Conservation (phyloP, 2,113 vertebrate genomes). For the Callipepla squamata region DNA sequence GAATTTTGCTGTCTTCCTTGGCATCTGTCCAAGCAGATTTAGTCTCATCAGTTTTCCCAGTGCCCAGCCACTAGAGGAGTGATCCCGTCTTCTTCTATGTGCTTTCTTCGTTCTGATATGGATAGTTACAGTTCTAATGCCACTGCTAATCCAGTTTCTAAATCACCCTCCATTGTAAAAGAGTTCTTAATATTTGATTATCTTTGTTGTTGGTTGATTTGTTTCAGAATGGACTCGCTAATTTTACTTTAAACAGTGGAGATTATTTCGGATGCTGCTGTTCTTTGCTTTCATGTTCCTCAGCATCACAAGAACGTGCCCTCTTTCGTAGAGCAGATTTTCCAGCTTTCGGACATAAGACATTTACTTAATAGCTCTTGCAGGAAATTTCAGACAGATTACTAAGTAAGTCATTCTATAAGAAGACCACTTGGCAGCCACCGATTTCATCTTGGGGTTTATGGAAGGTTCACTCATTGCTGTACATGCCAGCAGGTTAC, state of each 20-base stretch:
- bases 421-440: neutral
- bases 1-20: neutral
- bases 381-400: neutral
- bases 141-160: neutral
- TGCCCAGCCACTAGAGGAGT: neutral
- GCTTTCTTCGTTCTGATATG: neutral
- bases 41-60: accelerated
- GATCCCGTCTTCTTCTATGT: neutral
- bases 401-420: neutral
- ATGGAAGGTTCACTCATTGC: accelerated
- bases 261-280: neutral
- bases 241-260: neutral
- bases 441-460: neutral
- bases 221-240: neutral
- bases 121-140: neutral
- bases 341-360: neutral
- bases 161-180: neutral
- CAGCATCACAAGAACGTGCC: neutral
- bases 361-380: neutral
- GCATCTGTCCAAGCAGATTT: neutral
- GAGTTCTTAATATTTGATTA: neutral
- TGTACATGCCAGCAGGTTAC: neutral
- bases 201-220: neutral
- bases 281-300: neutral
- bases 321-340: neutral